Evolutionary conservation across 1,140 invertebrate genomes (phyloP), one percentile per base, ranked within the genome.

Genomic region (Solenopsis fugax): DNA sequence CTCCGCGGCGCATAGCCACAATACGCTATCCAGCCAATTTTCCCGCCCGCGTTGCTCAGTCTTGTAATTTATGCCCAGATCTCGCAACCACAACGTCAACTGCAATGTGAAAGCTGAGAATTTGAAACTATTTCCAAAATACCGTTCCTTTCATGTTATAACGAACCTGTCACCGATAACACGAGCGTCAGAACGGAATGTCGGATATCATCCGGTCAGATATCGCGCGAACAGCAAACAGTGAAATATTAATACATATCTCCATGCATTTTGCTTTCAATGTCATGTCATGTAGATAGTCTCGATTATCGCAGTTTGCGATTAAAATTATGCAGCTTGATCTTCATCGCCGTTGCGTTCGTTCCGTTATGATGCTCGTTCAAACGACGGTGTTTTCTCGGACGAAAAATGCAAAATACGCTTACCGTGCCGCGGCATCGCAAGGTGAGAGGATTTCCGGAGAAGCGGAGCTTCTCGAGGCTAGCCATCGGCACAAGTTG

Each of bases 61-160:
- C 41, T 90, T 92, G 89, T 94, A 94, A 90, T 84, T 92, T 82
- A 94, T 92, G 12, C 93, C 93, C 34, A 92, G 92, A 60, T 94
- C 94, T 69, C 75, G 84, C 82, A 94, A 90, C 93, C 93, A 94
- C 50, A 93, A 90, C 12, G 93, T 95, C 87, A 94, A 65, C 94
- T 95, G 85, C 54, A 93, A 93, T 64, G 67, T 52, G 45, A 16
- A 29, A 9, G 81, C 88, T 88, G 45, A 84, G 69, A 18, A 84
- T 13, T 81, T 34, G 48, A 29, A 48, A 12, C 29, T 24, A 60
- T 29, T n/a, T 45, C 12, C 54, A 24, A 37, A 10, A 21, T n/a
- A 21, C 2, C 13, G 12, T 29, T 10, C 0, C 2, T 21, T 45
- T 41, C 9, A 2, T 41, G 6, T 50, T 62, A 13, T 16, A 13